These are phyloP conservation scores for Ichneumoninae sp. DNA, from an alignment of 2,888 invertebrate species.

Conservation along the genomic window DNA sequence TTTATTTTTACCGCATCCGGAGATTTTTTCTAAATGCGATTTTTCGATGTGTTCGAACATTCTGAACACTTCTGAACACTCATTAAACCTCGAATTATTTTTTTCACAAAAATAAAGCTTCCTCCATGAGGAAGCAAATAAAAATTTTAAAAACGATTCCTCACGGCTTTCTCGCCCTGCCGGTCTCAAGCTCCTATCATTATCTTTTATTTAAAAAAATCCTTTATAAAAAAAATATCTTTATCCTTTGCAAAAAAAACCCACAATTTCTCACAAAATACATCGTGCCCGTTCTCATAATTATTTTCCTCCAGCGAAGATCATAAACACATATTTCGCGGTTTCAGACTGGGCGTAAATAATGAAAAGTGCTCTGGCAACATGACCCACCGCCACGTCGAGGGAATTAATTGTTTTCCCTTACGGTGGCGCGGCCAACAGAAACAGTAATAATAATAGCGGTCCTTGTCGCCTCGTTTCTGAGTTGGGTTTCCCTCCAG, in stretches of 20 bases:
- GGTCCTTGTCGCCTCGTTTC: conserved; percentile 62
- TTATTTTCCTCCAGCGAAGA: conserved; percentile 45
- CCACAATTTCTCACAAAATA: not conserved
- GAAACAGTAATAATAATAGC: conserved; percentile 63
- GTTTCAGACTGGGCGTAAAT: conserved; percentile 59
- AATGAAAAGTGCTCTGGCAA: conserved; percentile 64
- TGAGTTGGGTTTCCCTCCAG: conserved; percentile 63
- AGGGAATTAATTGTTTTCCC: conserved; percentile 65
- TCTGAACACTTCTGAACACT: too few relatives aligned
- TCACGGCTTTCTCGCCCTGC: not conserved
- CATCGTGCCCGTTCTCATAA: not conserved
- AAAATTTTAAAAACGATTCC: too few relatives aligned
- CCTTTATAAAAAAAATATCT: not conserved
- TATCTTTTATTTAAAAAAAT: too few relatives aligned
- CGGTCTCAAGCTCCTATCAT: too few relatives aligned
- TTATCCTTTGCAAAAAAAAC: not conserved
- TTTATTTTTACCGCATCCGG: too few relatives aligned
- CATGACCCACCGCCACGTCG: conserved; percentile 49
- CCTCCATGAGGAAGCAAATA: too few relatives aligned
- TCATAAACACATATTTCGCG: conserved; percentile 64
- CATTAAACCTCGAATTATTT: too few relatives aligned
- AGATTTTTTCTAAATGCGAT: too few relatives aligned
- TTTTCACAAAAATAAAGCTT: too few relatives aligned
- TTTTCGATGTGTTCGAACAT: too few relatives aligned
- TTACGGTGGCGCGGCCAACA: conserved; percentile 37